Evolutionary conservation across 2,797 vertebrate genomes (phyloP), one percentile per base, ranked within the genome.

Genomic region (Galagoides demidoff): DNA sequence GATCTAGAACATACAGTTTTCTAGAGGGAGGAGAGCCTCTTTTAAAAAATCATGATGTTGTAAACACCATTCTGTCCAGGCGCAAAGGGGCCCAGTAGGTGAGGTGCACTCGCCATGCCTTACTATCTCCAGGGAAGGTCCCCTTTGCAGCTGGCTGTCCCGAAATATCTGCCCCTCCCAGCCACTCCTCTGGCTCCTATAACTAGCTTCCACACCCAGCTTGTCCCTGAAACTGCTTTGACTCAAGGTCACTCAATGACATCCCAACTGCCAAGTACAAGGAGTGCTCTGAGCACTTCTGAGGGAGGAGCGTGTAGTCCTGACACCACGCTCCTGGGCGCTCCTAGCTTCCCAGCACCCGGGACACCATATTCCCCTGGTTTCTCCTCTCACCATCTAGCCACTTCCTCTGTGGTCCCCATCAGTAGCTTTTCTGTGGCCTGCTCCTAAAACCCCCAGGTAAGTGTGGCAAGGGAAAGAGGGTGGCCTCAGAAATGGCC

Each of bases 21-120:
- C 94, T n/a, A 52, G 39, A 79, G 43, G 45, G 63, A 88, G 37
- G 25, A 16, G 29, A 63, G 29, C 34, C 77, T 49, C 68, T 66
- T 77, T 39, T 49, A 45, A 49, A 55, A 79, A 66, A 29, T 13
- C 64, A 34, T 11, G 23, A 74, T 43, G 29, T 59, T 74, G 34
- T 52, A 59, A 91, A 59, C 5, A 59, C 10, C 23, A 63, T 8
- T 73, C 1, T 1, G 61, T 34, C 8, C 14, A 70, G 61, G 70
- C 61, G 0, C 0, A 5, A n/a, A 57, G 64, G 14, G 34, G 6
- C 31, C 1, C 0, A 1, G n/a, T 7, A 70, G 61, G 82, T 27
- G n/a, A 25, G 11, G n/a, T n/a, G 52, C 14, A 1, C 49, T 52
- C 49, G 1, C 59, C 77, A 0, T 7, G 11, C 82, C 57, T 25